Conservation (phyloP, 2,113 vertebrate species). For the Rynchops niger region DNA sequence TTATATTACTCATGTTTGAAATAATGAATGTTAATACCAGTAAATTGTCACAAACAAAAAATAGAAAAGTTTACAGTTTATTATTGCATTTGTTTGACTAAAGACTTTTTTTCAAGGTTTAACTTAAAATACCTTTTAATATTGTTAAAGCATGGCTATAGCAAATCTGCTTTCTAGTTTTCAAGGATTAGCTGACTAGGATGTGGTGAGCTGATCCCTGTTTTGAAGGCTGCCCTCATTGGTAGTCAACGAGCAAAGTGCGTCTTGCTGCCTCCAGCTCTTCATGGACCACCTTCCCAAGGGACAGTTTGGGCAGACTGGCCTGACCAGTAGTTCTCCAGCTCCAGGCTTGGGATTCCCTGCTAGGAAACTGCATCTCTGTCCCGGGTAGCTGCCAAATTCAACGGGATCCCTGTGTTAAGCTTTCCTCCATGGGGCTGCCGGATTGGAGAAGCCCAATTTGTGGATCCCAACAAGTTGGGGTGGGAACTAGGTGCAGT, state of each 20-base stretch:
- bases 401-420: background rate
- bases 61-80: background rate
- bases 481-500: background rate
- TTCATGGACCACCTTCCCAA: background rate
- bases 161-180: background rate
- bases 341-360: background rate
- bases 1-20: constrained; percentile 34
- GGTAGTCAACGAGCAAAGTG: background rate
- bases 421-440: background rate
- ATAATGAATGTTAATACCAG: background rate
- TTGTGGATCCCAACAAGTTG: background rate
- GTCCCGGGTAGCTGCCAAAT: background rate
- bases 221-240: background rate
- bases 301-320: background rate
- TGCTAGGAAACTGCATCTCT: background rate
- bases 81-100: background rate
- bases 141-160: background rate
- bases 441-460: background rate
- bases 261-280: background rate
- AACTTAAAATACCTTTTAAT: background rate
- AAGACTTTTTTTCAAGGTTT: background rate
- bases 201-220: background rate
- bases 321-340: background rate
- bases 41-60: background rate
- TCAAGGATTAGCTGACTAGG: background rate